Percentiles rank a stretch among this genome's conserved stretches.
Conservation (phyloP, 2,888 invertebrate genomes). For the Drosophila neotestacea region DNA sequence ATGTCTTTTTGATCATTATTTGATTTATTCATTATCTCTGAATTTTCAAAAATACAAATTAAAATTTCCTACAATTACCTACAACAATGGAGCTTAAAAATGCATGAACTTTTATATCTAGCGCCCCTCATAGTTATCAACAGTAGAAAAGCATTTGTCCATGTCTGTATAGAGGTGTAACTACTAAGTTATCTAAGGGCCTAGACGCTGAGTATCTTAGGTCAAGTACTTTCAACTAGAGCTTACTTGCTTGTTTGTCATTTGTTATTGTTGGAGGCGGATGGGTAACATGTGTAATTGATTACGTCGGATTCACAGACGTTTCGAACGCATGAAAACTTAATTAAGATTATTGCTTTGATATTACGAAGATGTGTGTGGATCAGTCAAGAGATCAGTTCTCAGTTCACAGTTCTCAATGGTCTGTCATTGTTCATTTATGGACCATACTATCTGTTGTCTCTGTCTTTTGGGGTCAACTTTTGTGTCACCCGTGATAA, state of each 20-base stretch:
- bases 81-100: no score
- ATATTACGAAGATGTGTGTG: constrained; percentile 42
- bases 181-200: not conserved
- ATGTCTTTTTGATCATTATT: not conserved
- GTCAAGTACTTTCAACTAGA: not conserved
- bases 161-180: no score
- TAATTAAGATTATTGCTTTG: constrained; percentile 76
- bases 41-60: no score
- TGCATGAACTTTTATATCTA: no score
- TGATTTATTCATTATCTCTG: not conserved
- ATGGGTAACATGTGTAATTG: constrained; percentile 72
- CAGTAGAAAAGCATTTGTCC: no score
- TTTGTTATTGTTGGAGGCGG: constrained; percentile 18
- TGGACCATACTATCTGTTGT: constrained; percentile 16
- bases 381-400: constrained; percentile 26
- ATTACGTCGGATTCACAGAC: constrained; percentile 41
- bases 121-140: no score
- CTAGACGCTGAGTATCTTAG: not conserved
- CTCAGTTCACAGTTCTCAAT: constrained; percentile 49
- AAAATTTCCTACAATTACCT: no score
- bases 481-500: constrained; percentile 56
- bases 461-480: constrained; percentile 50
- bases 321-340: constrained; percentile 55
- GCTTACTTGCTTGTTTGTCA: not conserved
- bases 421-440: constrained; percentile 54